A percentile compares a stretch with the other conserved stretches of the same genome.
Evolutionary conservation across 2,888 invertebrate genomes (phyloP).

Genomic region (Drosophila anomalata): DNA sequence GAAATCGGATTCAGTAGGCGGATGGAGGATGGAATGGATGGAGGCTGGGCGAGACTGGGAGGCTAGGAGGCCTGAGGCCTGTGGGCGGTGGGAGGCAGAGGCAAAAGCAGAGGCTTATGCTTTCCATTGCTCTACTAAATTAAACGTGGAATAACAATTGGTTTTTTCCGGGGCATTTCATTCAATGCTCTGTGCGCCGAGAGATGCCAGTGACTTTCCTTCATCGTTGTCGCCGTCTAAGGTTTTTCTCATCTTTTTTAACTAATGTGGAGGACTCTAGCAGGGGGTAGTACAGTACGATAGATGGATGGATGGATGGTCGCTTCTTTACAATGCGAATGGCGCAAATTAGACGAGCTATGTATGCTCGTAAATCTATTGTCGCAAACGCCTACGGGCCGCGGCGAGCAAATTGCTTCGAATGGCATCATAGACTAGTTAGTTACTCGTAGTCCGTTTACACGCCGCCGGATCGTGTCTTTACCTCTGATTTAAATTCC

Average conservation of each 20-base stretch:
- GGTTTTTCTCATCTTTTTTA: slow-evolving; percentile 55
- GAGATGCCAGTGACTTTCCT: slow-evolving; percentile 60
- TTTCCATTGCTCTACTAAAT: slow-evolving; percentile 63
- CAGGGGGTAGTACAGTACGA: slow-evolving; percentile 12
- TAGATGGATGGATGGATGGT: slow-evolving; percentile 44
- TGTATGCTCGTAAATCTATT: slow-evolving; percentile 75
- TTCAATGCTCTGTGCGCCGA: slow-evolving; percentile 56
- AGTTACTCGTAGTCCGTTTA: slow-evolving; percentile 18
- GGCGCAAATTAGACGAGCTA: slow-evolving; percentile 71
- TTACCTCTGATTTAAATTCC: not conserved
- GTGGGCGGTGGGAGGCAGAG: slow-evolving; percentile 10
- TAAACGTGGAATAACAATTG: slow-evolving; percentile 83
- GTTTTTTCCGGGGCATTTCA: slow-evolving; percentile 84
- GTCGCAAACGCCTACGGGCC: slow-evolving; percentile 72
- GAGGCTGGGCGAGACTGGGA: slow-evolving; percentile 2
- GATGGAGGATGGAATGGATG: slow-evolving; percentile 7
- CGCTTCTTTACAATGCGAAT: slow-evolving; percentile 62
- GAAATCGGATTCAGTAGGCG: slow-evolving; percentile 34
- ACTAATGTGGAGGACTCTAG: slow-evolving; percentile 30
- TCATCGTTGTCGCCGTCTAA: slow-evolving; percentile 62
- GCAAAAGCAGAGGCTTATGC: slow-evolving; percentile 41
- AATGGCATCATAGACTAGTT: slow-evolving; percentile 50
- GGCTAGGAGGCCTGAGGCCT: slow-evolving; percentile 2
- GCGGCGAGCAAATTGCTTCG: slow-evolving; percentile 45
- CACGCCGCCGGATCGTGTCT: slow-evolving; percentile 18